A percentile compares a stretch with the other conserved stretches of the same genome.
Conservation (phyloP, 2,113 vertebrate genomes). For the Ardeotis arabs region DNA sequence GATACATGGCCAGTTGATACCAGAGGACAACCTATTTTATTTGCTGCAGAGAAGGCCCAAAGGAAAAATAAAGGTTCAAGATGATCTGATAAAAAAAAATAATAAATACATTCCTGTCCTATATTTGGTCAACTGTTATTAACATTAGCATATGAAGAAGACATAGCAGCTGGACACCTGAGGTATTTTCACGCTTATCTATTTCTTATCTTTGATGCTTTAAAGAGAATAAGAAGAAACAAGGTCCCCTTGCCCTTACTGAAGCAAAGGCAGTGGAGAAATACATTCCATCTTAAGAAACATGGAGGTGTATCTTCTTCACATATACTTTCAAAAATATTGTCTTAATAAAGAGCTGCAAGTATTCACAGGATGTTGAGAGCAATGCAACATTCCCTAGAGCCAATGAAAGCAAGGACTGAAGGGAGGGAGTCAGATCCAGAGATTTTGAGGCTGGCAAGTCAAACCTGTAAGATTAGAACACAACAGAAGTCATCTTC, state of each 20-base stretch:
- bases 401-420: rapidly evolving
- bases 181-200: neutral
- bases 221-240: neutral
- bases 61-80: neutral
- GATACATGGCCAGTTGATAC: neutral
- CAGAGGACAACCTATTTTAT: neutral
- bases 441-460: neutral
- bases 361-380: neutral
- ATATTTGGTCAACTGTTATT: neutral
- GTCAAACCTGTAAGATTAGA: neutral
- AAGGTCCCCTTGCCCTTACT: neutral
- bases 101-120: neutral
- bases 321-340: neutral
- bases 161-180: neutral
- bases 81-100: neutral
- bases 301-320: neutral
- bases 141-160: neutral
- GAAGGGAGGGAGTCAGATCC: neutral
- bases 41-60: neutral
- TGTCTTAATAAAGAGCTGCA: neutral
- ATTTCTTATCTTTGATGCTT: neutral
- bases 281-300: neutral
- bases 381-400: neutral
- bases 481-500: neutral
- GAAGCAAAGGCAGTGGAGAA: neutral